Conservation (phyloP, 2,888 invertebrate genomes). For the Cephus spinipes region DNA sequence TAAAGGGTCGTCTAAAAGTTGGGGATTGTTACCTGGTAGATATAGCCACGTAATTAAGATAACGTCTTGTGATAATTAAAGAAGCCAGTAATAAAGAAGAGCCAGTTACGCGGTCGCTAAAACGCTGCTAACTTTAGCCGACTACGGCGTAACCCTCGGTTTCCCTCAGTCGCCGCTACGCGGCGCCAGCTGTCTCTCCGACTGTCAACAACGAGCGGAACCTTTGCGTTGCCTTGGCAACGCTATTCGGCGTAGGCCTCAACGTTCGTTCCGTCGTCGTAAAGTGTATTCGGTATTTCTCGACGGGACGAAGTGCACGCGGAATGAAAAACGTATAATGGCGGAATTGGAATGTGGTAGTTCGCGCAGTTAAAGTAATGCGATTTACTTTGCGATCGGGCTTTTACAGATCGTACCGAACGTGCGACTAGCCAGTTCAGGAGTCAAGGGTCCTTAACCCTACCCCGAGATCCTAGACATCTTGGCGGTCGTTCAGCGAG, state of each 20-base stretch:
- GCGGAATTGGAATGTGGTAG: background rate
- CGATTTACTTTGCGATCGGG: background rate
- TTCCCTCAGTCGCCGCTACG: background rate
- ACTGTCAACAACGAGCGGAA: background rate
- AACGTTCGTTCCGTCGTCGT: background rate
- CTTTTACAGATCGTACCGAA: background rate
- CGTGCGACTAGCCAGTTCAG: conserved; percentile 22
- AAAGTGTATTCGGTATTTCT: background rate
- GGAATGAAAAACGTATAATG: background rate
- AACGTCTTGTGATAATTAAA: background rate
- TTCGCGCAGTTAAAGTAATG: background rate
- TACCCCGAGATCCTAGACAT: conserved; percentile 19
- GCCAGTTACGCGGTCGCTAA: too few relatives aligned
- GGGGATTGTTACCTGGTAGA: background rate
- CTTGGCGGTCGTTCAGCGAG: conserved; percentile 10
- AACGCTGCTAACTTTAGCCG: too few relatives aligned
- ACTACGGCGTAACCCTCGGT: background rate
- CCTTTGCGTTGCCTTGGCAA: too few relatives aligned
- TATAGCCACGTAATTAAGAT: background rate
- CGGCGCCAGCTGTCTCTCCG: background rate
- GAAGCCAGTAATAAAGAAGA: background rate
- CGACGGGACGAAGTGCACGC: background rate
- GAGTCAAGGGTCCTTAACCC: conserved; percentile 22
- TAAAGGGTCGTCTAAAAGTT: background rate
- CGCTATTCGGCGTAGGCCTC: background rate